Conservation (phyloP, 1,140 invertebrate genomes). For the Drosophila elegans region DNA sequence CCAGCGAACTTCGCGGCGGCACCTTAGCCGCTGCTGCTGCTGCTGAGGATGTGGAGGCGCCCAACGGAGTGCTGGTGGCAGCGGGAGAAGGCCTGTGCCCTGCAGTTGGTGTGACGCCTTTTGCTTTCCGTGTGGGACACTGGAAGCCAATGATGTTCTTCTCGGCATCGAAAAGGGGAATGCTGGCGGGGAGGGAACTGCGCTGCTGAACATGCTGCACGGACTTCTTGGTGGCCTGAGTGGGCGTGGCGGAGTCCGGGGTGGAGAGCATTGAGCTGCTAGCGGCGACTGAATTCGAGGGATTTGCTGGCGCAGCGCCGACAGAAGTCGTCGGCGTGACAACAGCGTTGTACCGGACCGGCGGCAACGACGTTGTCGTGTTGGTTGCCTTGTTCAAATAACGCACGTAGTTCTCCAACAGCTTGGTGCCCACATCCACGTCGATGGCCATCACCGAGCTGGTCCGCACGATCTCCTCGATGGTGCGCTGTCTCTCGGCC, state of each 20-base stretch:
- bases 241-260: background rate
- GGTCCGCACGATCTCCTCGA: constrained; percentile 61
- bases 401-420: constrained; percentile 61
- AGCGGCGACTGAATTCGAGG: background rate
- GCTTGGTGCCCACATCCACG: constrained; percentile 61
- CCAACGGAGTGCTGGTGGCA: background rate
- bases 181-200: background rate
- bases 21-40: background rate
- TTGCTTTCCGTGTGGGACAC: background rate
- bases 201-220: background rate
- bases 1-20: background rate
- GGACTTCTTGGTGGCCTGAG: background rate
- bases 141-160: constrained; percentile 65
- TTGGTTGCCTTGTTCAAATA: constrained; percentile 41
- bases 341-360: background rate
- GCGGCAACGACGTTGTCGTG: background rate
- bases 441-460: constrained; percentile 52
- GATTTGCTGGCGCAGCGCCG: no score
- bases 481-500: constrained; percentile 51
- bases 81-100: background rate
- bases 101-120: background rate
- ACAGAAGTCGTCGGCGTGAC: background rate
- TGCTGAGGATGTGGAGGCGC: constrained; percentile 12
- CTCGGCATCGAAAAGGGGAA: constrained; percentile 46
- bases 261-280: background rate